Evolutionary conservation across 2,797 vertebrate species (phyloP).

Genomic region (Myoxocephalus aenaeus): DNA sequence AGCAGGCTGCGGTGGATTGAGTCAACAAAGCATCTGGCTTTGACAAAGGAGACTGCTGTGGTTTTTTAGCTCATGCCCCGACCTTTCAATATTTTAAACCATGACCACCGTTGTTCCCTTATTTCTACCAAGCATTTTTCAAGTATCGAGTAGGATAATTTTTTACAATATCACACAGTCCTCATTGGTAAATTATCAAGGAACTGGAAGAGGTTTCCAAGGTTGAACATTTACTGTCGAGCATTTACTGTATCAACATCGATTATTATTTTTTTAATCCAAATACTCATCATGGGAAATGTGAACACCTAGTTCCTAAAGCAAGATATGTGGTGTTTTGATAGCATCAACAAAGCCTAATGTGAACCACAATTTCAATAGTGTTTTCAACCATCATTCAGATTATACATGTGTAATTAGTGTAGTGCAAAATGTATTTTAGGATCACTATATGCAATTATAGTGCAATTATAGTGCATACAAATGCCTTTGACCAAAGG

Average conservation of each 20-base stretch:
- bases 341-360: neutral
- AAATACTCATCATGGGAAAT: neutral
- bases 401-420: neutral
- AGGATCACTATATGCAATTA: neutral
- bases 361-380: neutral
- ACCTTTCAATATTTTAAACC: neutral
- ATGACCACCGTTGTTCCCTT: neutral
- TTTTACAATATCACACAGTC: neutral
- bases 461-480: too few species aligned
- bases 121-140: neutral
- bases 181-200: too few species aligned
- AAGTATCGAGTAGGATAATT: neutral
- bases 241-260: too few species aligned
- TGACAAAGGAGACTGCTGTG: neutral
- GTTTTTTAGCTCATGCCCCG: neutral
- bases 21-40: constrained; percentile 15
- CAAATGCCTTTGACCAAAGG: neutral
- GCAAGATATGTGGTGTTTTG: too few species aligned
- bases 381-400: neutral
- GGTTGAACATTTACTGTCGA: neutral
- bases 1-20: neutral
- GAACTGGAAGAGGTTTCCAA: neutral
- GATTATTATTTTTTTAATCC: too few species aligned
- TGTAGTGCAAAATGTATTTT: neutral
- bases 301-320: neutral